Percentiles rank a stretch among this genome's conserved stretches.
phyloP scores from a whole-genome alignment of 1,140 invertebrate genomes.

The Copidosoma floridanum region DNA sequence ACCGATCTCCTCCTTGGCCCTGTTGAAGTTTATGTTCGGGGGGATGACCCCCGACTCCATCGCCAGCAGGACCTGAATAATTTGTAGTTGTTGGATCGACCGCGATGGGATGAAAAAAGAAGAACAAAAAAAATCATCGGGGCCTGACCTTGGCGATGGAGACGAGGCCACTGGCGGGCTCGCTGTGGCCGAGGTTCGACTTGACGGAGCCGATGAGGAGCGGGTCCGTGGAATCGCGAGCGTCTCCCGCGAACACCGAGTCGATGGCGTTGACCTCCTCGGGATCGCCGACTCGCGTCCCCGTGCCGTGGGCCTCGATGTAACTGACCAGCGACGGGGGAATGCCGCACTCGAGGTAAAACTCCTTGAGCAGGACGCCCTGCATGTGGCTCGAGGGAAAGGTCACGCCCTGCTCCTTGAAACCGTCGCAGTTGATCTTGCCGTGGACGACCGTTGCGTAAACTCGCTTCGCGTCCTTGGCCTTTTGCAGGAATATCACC shows the following conservation, averaged over 20 bases:
- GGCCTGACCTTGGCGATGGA: constrained; percentile 72
- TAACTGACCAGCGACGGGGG: constrained; percentile 70
- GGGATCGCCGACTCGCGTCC: constrained; percentile 74
- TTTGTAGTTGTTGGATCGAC: not conserved
- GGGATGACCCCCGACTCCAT: constrained; percentile 68
- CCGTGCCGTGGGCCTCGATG: constrained; percentile 88
- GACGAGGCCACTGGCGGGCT: constrained; percentile 80
- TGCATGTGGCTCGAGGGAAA: constrained; percentile 83
- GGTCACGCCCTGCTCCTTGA: constrained; percentile 82
- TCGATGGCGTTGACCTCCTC: constrained; percentile 82
- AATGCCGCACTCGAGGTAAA: constrained; percentile 78
- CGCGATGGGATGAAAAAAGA: no score
- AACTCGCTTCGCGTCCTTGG: constrained; percentile 69
- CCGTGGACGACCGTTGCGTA: constrained; percentile 69
- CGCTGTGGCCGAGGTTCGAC: constrained; percentile 88
- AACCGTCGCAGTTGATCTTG: constrained; percentile 71
- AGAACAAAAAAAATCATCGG: constrained; percentile 49
- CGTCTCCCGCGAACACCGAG: constrained; percentile 74
- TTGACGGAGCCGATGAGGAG: constrained; percentile 84
- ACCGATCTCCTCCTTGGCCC: constrained; percentile 65
- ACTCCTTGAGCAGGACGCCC: constrained; percentile 72
- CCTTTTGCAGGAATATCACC: constrained; percentile 77
- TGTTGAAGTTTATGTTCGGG: constrained; percentile 69
- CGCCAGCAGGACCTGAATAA: constrained; percentile 58
- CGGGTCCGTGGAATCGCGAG: constrained; percentile 58